A percentile compares a stretch with the other conserved stretches of the same genome.
Evolutionary conservation across 2,888 invertebrate species (phyloP).

Genomic region (Iselma pallidipennis): DNA sequence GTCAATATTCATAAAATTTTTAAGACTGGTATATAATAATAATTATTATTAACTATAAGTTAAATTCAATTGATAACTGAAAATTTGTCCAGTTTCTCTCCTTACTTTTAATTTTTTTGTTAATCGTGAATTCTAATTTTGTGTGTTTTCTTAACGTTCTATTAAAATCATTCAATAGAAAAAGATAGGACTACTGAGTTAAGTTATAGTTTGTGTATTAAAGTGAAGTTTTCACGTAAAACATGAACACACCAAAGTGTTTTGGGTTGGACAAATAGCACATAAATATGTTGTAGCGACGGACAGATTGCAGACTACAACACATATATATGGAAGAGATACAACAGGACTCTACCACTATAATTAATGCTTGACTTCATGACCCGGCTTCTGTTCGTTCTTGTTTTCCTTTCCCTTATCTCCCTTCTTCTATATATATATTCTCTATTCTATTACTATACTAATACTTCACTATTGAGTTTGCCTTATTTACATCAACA

Average conservation of each 20-base stretch:
- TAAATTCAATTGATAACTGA: too few relatives aligned
- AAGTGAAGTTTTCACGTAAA: conserved; percentile 18
- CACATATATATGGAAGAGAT: conserved; percentile 1
- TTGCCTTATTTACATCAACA: background rate
- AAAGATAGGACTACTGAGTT: too few relatives aligned
- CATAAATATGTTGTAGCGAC: conserved; percentile 27
- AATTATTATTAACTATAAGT: too few relatives aligned
- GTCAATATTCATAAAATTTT: too few relatives aligned
- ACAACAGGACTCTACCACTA: conserved; percentile 14
- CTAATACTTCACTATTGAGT: background rate
- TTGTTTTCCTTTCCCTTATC: background rate
- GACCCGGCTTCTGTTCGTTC: conserved; percentile 21
- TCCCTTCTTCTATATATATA: background rate
- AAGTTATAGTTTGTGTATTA: conserved; percentile 4
- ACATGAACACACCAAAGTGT: conserved; percentile 17
- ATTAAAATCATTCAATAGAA: too few relatives aligned
- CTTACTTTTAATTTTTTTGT: too few relatives aligned
- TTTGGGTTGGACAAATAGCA: conserved; percentile 25
- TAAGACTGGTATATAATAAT: too few relatives aligned
- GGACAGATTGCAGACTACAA: conserved; percentile 23
- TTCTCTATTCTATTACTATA: background rate
- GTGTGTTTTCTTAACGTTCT: too few relatives aligned
- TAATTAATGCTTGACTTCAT: conserved; percentile 33
- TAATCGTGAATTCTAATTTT: too few relatives aligned
- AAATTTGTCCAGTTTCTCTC: too few relatives aligned